Base-by-base conservation (phyloP, 2,888 invertebrate genomes). In the Netelia fuscicornis region DNA sequence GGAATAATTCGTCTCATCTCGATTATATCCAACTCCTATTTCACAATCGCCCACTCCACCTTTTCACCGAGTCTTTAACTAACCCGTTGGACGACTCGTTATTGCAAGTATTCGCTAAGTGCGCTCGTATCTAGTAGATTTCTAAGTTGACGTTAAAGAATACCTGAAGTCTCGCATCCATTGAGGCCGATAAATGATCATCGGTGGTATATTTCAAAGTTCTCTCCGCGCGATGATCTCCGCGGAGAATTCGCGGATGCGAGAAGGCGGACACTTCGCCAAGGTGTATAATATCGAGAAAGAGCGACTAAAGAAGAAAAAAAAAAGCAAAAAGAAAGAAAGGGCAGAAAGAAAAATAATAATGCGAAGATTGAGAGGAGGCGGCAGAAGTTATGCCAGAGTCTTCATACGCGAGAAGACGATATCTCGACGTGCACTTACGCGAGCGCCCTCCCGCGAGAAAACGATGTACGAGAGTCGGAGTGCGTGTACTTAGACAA, bases 381-480 rank as follows among this genome's bases (percentile, higher is more conserved):
- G 71, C 65, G 83, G 65, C 72, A 30, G 48, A 74, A 68, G 44
- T 60, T 44, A 72, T 80, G 79, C 70, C 77, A 17, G 62, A 78
- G 58, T 25, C 74, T 74, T 71, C 44, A 74, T 70, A 75, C 23
- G 37, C 17, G 75, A 30, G 64, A 54, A 54, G 81, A 64, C 64
- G 89, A 91, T 92, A 92, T 91, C 92, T 89, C 85, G 84, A 86
- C 86, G 87, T 79, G 88, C 91, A 90, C 90, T 92, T 91, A 90
- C 86, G 87, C 86, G 87, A 86, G 83, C 77, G 84, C 85, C 80
- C 70, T 67, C 65, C 60, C 42, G 65, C 68, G 54, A 78, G 85
- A 70, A 72, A 77, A 84, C 74, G 54, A 65, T 37, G 54, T 37
- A 42, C 13, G 65, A 20, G 58, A 44, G 44, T 44, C 54, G 48